phyloP scores from a whole-genome alignment of 2,113 vertebrate species.

The Budorcas taxicolor region DNA sequence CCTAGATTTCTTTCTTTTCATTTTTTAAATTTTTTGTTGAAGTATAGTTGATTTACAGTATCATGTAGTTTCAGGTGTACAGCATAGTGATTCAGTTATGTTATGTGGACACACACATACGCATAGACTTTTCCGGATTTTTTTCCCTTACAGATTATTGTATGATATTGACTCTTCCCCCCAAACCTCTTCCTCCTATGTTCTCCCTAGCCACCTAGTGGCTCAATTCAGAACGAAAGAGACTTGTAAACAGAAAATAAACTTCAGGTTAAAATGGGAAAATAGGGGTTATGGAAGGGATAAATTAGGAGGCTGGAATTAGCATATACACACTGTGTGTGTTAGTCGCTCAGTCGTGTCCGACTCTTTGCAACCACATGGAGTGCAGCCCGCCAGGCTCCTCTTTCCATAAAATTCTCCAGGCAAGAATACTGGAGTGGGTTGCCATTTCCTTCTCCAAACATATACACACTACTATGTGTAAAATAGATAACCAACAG shows the following conservation, averaged over 20 bases:
- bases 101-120: neutral
- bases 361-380: neutral
- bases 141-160: neutral
- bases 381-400: neutral
- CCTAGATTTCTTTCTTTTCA: neutral
- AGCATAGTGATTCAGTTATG: neutral
- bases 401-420: neutral
- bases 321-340: neutral
- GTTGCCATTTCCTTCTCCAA: neutral
- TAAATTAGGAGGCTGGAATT: neutral
- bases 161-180: neutral
- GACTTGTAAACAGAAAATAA: neutral
- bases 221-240: neutral
- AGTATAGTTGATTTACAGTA: neutral
- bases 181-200: neutral
- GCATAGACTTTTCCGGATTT: neutral
- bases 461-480: neutral
- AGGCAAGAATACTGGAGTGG: neutral
- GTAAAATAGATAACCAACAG: neutral
- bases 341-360: fast-evolving
- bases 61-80: neutral
- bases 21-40: neutral
- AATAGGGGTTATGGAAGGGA: neutral
- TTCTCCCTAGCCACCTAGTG: neutral
- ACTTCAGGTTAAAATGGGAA: neutral